These are phyloP conservation scores for Drosophila anomalata DNA, from an alignment of 2,888 invertebrate species.

Conservation along the genomic window DNA sequence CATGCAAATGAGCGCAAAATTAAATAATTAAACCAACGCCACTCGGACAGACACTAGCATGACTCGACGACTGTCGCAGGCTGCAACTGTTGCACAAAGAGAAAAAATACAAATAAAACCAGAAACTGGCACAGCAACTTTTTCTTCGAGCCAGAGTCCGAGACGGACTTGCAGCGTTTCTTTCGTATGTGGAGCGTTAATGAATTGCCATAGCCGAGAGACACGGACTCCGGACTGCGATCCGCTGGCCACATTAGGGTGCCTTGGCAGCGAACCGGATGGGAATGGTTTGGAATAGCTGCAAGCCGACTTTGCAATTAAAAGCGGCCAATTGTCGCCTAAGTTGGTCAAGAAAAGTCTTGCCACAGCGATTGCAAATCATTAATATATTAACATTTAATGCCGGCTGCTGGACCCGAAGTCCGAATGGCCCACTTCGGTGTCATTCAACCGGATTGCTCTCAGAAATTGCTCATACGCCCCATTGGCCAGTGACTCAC, in stretches of 20 bases:
- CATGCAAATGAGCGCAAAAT: conserved; percentile 75
- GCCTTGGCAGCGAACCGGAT: conserved; percentile 64
- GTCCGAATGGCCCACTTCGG: conserved; percentile 49
- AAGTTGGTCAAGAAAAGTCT: conserved; percentile 65
- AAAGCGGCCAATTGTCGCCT: conserved; percentile 69
- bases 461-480: conserved; percentile 53
- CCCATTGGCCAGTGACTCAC: conserved; percentile 30
- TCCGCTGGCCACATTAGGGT: conserved; percentile 37
- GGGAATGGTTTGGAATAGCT: conserved; percentile 63
- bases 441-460: conserved; percentile 56
- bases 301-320: conserved; percentile 64
- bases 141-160: conserved; percentile 64
- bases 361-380: conserved; percentile 62
- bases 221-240: conserved; percentile 6
- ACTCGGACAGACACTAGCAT: conserved; percentile 12
- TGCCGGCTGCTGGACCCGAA: conserved; percentile 28
- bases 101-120: conserved; percentile 42
- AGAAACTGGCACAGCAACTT: conserved; percentile 78
- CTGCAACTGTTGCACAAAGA: conserved; percentile 35
- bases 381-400: conserved; percentile 70
- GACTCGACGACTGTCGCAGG: conserved; percentile 34
- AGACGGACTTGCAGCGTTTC: conserved; percentile 60
- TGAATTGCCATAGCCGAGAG: conserved; percentile 69
- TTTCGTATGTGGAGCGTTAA: conserved; percentile 70
- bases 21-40: conserved; percentile 74